phyloP scores from a whole-genome alignment of 2,113 vertebrate species.

The Numida meleagris region DNA sequence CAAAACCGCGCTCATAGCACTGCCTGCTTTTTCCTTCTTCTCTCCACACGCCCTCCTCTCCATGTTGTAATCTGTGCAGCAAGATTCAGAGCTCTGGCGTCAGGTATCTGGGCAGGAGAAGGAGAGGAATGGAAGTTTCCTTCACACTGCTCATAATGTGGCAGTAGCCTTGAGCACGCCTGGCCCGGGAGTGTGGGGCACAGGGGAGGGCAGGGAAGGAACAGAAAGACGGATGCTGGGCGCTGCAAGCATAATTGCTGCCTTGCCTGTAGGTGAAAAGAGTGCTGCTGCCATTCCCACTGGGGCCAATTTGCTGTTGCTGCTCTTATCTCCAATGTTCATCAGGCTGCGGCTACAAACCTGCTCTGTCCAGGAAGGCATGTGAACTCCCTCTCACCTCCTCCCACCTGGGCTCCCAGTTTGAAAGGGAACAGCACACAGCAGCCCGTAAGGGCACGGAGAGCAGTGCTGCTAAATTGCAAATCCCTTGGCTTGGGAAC shows the following conservation, averaged over 20 bases:
- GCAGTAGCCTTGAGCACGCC: conserved; percentile 26
- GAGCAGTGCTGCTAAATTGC: conserved; percentile 30
- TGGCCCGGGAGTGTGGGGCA: not conserved
- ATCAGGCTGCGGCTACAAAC: conserved; percentile 74
- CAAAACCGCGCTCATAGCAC: not conserved
- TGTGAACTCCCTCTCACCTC: not conserved
- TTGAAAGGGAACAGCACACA: conserved; percentile 41
- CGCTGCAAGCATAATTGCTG: conserved; percentile 64
- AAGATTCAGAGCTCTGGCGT: not conserved
- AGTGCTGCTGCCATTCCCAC: conserved; percentile 71
- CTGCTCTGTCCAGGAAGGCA: conserved; percentile 63
- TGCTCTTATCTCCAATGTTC: conserved; percentile 73
- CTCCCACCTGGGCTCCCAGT: not conserved
- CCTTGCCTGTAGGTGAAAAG: conserved; percentile 71
- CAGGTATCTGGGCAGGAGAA: not conserved
- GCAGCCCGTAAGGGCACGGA: not conserved
- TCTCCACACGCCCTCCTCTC: not conserved
- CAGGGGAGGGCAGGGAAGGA: conserved; percentile 20
- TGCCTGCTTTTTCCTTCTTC: not conserved
- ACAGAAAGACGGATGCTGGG: conserved; percentile 50
- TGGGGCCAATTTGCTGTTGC: conserved; percentile 77
- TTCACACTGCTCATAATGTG: not conserved
- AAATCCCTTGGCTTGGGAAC: not conserved
- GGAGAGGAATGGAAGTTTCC: not conserved
- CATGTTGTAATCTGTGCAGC: not conserved